Evolutionary conservation across 2,888 invertebrate genomes (phyloP), one percentile per base, ranked within the genome.

Genomic region (Drosophila paracracens): DNA sequence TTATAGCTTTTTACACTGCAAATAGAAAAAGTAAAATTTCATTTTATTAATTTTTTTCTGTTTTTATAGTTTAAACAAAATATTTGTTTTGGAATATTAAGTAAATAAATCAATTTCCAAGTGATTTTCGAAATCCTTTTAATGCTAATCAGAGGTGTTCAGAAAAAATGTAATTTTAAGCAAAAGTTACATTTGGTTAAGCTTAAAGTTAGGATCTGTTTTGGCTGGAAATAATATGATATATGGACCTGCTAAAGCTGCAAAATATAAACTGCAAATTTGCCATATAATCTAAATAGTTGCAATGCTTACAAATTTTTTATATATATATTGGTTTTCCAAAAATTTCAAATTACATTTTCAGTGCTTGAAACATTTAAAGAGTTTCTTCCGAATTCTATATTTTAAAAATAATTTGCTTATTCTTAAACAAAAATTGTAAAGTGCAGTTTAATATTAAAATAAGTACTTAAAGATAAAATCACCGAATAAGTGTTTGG

Each of bases 1-100:
- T 86, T 60, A 81, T 83, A 83, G 89, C 74, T 91, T 90, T 88
- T 89, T 90, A 89, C 84, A 82, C 83, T 82, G 83, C 50, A 86
- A 89, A 74, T 71, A 86, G 10, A 84, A 35, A 64, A 72, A 52
- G 16, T 13, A 1, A 2, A 53, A 53, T n/a, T 57, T n/a, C 13
- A 64, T 64, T 70, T 33, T 29, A 43, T 54, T 35, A 36, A 25
- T 46, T 38, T 38, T 18, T 2, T 7, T 36, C 4, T 13, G 0
- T 16, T 33, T 57, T 11, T 21, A 18, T 10, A 46, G 13, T 1
- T 33, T 35, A 7, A 33, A 8, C 25, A 60, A 11, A 11, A 3
- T 18, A 5, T 8, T 53, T 13, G 10, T 54, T 18, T 5, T 4
- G 2, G 2, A 16, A 18, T n/a, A 10, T 27, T 16, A 38, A 27